Conservation (phyloP, 2,113 vertebrate species). For the Verasper variegatus region DNA sequence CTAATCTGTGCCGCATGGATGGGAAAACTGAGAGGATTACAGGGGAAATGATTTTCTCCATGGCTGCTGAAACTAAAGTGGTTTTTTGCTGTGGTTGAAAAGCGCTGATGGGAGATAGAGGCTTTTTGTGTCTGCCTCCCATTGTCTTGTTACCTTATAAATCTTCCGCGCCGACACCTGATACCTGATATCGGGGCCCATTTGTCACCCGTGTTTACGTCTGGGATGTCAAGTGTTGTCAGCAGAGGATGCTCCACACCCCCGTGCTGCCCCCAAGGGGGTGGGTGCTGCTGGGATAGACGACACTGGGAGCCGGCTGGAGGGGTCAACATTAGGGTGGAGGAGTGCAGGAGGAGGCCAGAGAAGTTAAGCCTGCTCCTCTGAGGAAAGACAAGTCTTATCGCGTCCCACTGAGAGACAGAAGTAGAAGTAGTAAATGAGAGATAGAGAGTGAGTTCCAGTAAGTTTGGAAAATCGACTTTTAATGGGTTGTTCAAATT, state of each 20-base stretch:
- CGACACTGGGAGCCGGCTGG: constrained; percentile 35
- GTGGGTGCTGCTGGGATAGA: constrained; percentile 57
- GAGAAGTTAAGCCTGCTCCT: constrained; percentile 27
- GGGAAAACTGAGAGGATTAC: constrained; percentile 51
- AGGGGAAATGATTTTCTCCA: constrained; percentile 42
- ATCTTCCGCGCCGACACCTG: constrained; percentile 73
- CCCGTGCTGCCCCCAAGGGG: constrained; percentile 10
- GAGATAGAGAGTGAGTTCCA: background rate
- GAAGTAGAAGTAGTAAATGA: constrained; percentile 30
- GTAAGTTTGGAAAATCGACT: background rate
- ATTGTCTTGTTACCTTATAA: constrained; percentile 75
- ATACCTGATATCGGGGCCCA: constrained; percentile 71
- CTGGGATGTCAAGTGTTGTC: constrained; percentile 63
- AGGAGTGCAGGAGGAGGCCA: constrained; percentile 21
- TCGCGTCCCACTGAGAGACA: constrained; percentile 41
- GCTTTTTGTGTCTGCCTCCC: constrained; percentile 58
- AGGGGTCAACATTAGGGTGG: constrained; percentile 46
- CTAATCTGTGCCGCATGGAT: constrained; percentile 60
- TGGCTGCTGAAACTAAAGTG: constrained; percentile 54
- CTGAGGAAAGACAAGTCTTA: constrained; percentile 63
- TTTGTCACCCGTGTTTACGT: constrained; percentile 80
- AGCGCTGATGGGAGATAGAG: constrained; percentile 52
- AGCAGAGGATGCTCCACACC: constrained; percentile 32
- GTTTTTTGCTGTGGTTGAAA: constrained; percentile 21
- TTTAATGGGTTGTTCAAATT: background rate